Evolutionary conservation across 2,797 vertebrate species (phyloP).

Genomic region (Peromyscus melanophrys): DNA sequence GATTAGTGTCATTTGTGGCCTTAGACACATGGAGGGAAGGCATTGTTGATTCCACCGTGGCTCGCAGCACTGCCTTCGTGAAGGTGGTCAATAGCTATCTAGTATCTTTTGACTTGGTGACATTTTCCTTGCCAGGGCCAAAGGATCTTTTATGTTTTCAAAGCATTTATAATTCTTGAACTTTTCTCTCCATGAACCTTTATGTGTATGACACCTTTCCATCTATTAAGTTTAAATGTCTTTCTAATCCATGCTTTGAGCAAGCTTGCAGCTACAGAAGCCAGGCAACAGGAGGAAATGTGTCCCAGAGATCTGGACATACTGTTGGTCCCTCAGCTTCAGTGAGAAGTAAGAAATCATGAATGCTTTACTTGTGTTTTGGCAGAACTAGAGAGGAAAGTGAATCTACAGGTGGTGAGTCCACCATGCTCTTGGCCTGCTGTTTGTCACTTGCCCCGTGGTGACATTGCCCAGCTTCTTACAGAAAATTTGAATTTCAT

Average conservation of each 20-base stretch:
- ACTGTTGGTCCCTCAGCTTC: constrained; percentile 84
- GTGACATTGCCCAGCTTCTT: constrained; percentile 93
- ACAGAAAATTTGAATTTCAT: constrained; percentile 77
- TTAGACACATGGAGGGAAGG: constrained; percentile 61
- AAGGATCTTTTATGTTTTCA: constrained; percentile 84
- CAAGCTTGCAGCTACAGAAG: constrained; percentile 90
- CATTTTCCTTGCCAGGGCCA: constrained; percentile 79
- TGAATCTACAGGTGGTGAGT: constrained; percentile 89
- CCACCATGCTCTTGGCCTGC: constrained; percentile 89
- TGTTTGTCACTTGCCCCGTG: constrained; percentile 93
- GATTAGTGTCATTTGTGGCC: constrained; percentile 80
- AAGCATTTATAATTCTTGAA: constrained; percentile 86
- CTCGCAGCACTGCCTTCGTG: constrained; percentile 75
- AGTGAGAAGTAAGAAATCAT: constrained; percentile 91
- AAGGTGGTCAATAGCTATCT: constrained; percentile 79
- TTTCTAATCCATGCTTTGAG: constrained; percentile 92
- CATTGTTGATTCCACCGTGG: constrained; percentile 71
- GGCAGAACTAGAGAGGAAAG: constrained; percentile 89
- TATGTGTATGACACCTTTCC: constrained; percentile 86
- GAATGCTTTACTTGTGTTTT: constrained; percentile 91
- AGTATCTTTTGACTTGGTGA: constrained; percentile 81
- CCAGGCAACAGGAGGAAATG: constrained; percentile 91
- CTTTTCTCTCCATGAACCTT: constrained; percentile 82
- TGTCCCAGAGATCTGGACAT: constrained; percentile 91
- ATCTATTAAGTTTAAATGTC: constrained; percentile 91